Evolutionary conservation across 1,140 invertebrate species (phyloP), one percentile per base, ranked within the genome.

Genomic region (Eueides isabella): DNA sequence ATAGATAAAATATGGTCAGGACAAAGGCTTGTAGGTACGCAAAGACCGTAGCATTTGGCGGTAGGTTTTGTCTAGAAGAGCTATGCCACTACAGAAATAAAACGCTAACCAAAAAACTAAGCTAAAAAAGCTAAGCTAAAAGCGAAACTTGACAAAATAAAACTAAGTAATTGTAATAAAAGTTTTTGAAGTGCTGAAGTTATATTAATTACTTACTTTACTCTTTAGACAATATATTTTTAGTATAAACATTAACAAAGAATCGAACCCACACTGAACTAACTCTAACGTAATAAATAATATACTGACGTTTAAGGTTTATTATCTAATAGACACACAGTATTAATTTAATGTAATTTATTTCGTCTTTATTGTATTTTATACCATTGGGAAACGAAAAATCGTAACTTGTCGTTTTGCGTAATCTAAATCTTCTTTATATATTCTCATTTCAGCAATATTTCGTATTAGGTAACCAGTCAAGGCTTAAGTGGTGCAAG

Each of bases 401-500:
- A 55, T 26, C 48, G 48, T 55, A 55, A 55, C 48, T 55, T 23
- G 23, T 26, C 2, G 41, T 3, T 55, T 55, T 55, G 23, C 48
- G 48, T 55, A 26, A 55, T 23, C 11, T 55, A 55, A 55, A 23
- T 19, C 23, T 55, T 55, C 48, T 55, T 55, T 55, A 55, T 19
- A 19, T 55, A 26, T 55, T 55, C 48, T 55, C 23, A 55, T 55
- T 55, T 55, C 48, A 55, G 48, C 48, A 23, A 26, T 55, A 23
- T 23, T 26, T 23, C 11, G 48, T 55, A 12, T 55, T 55, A 55
- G 19, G 48, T 55, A 26, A 55, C 48, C 9, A 26, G 7, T 55
- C 48, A 55, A 55, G 48, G 48, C 23, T 55, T 55, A 55, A 55
- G 11, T 55, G 23, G 48, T 26, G 48, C 48, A 55, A 55, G 23